phyloP scores from a whole-genome alignment of 2,113 vertebrate genomes.

The Neomonachus schauinslandi region DNA sequence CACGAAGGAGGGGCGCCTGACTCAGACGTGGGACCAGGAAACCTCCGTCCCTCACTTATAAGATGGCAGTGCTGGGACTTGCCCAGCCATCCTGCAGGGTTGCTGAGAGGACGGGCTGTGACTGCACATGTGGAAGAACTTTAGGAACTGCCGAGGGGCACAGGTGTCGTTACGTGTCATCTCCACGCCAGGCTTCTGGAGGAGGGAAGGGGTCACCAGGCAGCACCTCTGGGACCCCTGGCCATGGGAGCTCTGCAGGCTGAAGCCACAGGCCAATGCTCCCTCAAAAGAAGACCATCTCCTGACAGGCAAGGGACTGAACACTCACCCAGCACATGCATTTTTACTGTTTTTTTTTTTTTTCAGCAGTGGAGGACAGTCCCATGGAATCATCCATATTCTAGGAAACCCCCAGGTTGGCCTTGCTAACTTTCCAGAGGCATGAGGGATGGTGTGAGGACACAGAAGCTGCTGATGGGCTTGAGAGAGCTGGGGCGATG shows the following conservation, averaged over 20 bases:
- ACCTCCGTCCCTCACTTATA: not conserved
- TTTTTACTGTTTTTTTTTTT: not conserved
- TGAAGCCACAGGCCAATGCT: not conserved
- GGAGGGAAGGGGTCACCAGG: not conserved
- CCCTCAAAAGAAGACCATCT: not conserved
- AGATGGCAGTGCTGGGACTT: not conserved
- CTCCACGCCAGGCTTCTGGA: not conserved
- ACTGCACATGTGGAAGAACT: not conserved
- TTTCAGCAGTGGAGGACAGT: not conserved
- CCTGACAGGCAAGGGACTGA: not conserved
- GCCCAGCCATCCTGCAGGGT: not conserved
- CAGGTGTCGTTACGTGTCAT: not conserved
- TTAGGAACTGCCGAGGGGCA: not conserved
- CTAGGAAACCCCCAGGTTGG: not conserved
- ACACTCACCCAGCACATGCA: not conserved
- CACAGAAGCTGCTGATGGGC: fast-evolving
- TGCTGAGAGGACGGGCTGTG: not conserved
- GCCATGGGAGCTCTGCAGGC: not conserved
- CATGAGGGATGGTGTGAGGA: not conserved
- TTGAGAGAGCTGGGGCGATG: too few species aligned
- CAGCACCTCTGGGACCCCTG: not conserved
- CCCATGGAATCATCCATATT: not conserved
- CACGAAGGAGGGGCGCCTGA: not conserved
- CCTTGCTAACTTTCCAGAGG: not conserved
- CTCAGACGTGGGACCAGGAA: not conserved